Conservation (phyloP, 2,113 vertebrate genomes). For the Lates calcarifer region DNA sequence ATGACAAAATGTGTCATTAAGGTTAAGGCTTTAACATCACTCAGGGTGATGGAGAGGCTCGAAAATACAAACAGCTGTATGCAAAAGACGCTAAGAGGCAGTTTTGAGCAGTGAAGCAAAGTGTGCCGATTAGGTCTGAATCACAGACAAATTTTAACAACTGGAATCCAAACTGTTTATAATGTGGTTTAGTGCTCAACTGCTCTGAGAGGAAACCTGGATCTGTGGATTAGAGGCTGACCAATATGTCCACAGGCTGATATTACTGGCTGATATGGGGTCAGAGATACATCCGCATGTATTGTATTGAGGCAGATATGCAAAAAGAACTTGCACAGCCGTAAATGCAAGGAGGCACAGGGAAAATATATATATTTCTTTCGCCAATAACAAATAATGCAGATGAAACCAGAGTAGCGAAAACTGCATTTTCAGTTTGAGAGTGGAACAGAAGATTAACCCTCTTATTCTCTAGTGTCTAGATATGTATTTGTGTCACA, state of each 20-base stretch:
- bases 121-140: conserved; percentile 2
- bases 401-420: not conserved
- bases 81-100: conserved; percentile 4
- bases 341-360: not conserved
- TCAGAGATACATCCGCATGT: not conserved
- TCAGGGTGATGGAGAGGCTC: not conserved
- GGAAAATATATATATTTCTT: not conserved
- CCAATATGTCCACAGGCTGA: not conserved
- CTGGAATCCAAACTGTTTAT: not conserved
- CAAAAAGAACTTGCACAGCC: not conserved
- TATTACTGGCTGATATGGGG: not conserved
- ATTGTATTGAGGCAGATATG: not conserved
- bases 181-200: not conserved
- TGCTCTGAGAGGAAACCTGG: not conserved
- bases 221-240: not conserved
- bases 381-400: not conserved
- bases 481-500: not conserved
- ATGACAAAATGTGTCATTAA: conserved; percentile 26
- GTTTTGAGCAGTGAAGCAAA: conserved; percentile 27
- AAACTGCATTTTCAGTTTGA: not conserved
- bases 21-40: not conserved
- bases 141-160: not conserved
- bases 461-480: no score
- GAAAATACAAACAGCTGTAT: conserved; percentile 18
- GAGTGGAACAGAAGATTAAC: no score